Evolutionary conservation across 1,140 invertebrate species (phyloP).

Genomic region (Bombus fervidus): DNA sequence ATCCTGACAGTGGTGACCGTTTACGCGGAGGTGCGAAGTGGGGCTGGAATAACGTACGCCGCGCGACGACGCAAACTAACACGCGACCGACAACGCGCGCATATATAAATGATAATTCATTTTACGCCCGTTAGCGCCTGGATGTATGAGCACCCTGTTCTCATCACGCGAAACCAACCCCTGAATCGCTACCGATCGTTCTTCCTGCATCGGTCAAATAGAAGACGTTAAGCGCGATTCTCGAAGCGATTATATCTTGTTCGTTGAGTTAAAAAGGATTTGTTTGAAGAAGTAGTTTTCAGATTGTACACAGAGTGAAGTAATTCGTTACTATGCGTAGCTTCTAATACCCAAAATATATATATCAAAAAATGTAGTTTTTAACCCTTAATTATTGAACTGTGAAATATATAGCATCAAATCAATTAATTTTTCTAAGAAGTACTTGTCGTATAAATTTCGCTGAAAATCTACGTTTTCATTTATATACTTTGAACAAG

Average conservation of each 20-base stretch:
- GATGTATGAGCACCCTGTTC: slow-evolving; percentile 39
- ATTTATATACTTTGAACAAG: too few relatives aligned
- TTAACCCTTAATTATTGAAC: neutral
- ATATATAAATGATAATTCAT: slow-evolving; percentile 75
- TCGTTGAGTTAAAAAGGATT: neutral
- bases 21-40: slow-evolving; percentile 75
- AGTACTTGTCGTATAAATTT: neutral
- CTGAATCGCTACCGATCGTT: slow-evolving; percentile 34
- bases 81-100: slow-evolving; percentile 47
- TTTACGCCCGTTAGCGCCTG: slow-evolving; percentile 71
- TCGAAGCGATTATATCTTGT: too few relatives aligned
- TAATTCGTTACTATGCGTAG: too few relatives aligned
- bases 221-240: too few relatives aligned
- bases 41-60: slow-evolving; percentile 48
- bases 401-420: neutral
- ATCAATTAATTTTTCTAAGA: neutral
- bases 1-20: slow-evolving; percentile 68
- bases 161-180: slow-evolving; percentile 36
- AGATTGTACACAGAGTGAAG: too few relatives aligned
- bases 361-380: neutral
- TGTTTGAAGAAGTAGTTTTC: neutral
- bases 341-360: neutral
- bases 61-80: slow-evolving; percentile 71
- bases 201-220: neutral
- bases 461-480: too few relatives aligned